These are phyloP conservation scores for Cyprinodon tularosa DNA, from an alignment of 2,113 vertebrate genomes.

Conservation along the genomic window DNA sequence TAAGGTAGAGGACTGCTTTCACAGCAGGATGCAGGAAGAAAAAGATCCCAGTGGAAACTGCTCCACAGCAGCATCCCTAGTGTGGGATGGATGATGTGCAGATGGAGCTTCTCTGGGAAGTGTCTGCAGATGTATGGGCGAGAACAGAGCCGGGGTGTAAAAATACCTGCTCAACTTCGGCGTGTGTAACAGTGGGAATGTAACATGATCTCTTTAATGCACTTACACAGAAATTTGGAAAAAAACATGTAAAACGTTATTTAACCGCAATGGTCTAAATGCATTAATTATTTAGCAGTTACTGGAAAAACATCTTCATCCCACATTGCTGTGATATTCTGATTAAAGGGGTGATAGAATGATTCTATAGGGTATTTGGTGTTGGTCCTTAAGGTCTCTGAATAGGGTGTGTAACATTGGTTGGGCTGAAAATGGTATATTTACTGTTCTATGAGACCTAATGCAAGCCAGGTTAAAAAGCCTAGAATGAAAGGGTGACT, in stretches of 20 bases:
- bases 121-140: not conserved
- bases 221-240: not conserved
- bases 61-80: not conserved
- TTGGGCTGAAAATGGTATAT: no score
- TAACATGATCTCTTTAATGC: not conserved
- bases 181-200: not conserved
- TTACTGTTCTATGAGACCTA: no score
- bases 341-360: no score
- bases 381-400: no score
- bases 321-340: no score
- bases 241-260: not conserved
- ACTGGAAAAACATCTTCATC: not conserved
- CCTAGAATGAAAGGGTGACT: no score
- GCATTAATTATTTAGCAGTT: not conserved
- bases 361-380: no score
- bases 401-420: no score
- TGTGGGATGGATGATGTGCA: not conserved
- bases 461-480: no score
- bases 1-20: not conserved
- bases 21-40: not conserved
- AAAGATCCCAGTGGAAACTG: not conserved
- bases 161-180: not conserved
- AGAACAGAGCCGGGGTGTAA: not conserved
- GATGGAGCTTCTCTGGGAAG: not conserved
- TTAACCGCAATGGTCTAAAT: not conserved